Conservation (phyloP, 2,797 vertebrate species). For the Dendrocincla fuliginosa region DNA sequence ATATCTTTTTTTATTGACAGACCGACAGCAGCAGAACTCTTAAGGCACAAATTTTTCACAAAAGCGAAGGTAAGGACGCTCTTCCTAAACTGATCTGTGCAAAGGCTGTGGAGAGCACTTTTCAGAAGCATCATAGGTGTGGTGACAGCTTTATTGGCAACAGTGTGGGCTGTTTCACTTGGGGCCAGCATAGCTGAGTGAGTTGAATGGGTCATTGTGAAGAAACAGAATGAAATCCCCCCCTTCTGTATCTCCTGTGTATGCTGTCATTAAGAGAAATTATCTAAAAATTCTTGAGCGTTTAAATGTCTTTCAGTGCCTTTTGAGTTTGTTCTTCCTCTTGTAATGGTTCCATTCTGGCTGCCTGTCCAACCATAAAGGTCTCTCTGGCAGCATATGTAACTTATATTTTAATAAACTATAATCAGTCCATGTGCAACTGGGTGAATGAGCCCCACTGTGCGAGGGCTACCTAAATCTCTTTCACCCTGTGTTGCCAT, state of each 20-base stretch:
- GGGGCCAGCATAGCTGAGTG: neutral
- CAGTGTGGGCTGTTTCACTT: neutral
- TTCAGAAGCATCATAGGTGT: neutral
- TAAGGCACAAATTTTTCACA: slow-evolving; percentile 98
- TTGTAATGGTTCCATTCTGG: neutral
- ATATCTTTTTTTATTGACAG: slow-evolving; percentile 77
- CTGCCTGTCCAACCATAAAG: neutral
- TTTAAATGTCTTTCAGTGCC: neutral
- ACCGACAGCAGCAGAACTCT: slow-evolving; percentile 92
- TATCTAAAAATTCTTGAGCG: neutral
- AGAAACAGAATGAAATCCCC: neutral
- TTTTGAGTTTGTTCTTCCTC: neutral
- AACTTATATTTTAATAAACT: neutral
- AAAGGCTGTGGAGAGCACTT: neutral
- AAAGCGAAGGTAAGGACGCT: slow-evolving; percentile 90
- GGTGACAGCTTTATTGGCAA: neutral
- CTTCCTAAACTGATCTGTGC: neutral
- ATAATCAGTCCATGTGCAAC: neutral
- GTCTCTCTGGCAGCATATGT: neutral
- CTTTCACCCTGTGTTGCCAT: neutral
- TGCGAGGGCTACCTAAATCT: neutral
- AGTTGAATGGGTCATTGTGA: slow-evolving; percentile 32
- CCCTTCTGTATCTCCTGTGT: neutral
- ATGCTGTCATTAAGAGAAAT: slow-evolving; percentile 3
- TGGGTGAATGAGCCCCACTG: neutral